phyloP scores from a whole-genome alignment of 2,113 vertebrate genomes.

The Varanus komodoensis region DNA sequence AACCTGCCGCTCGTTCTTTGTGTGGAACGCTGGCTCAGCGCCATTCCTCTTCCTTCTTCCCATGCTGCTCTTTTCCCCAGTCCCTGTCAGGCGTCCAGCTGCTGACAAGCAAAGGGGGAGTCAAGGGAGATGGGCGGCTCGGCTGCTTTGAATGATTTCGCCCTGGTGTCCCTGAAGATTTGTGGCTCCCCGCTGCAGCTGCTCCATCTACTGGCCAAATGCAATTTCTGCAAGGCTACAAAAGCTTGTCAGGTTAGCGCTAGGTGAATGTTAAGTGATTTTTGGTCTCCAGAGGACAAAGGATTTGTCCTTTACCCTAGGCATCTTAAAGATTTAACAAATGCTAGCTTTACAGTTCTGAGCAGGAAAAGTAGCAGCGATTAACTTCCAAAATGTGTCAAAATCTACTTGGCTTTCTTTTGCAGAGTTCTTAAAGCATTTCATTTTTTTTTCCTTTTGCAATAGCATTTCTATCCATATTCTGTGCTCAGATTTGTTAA shows the following conservation, averaged over 20 bases:
- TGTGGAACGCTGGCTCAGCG: conserved; percentile 13
- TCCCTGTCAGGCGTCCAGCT: conserved; percentile 27
- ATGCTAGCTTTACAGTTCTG: neutral
- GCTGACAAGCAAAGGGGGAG: conserved; percentile 17
- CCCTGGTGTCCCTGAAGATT: neutral
- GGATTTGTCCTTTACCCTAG: neutral
- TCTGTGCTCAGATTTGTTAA: neutral
- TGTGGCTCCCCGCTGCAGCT: conserved; percentile 30
- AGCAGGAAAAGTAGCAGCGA: neutral
- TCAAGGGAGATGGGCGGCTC: neutral
- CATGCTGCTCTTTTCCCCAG: neutral
- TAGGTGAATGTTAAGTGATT: conserved; percentile 5
- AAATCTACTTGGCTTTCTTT: neutral
- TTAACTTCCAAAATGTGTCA: neutral
- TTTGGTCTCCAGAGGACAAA: neutral
- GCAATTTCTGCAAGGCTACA: neutral
- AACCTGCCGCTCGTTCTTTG: conserved; percentile 13
- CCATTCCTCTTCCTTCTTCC: conserved; percentile 33
- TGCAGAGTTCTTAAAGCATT: neutral
- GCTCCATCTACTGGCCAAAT: conserved; percentile 30
- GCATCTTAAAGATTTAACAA: neutral
- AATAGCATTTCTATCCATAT: neutral
- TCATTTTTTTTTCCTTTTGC: no score
- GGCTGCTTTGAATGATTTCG: neutral
- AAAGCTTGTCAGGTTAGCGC: neutral